These are phyloP conservation scores for Gymnosoma rotundatum DNA, from an alignment of 2,888 invertebrate genomes.

Conservation along the genomic window DNA sequence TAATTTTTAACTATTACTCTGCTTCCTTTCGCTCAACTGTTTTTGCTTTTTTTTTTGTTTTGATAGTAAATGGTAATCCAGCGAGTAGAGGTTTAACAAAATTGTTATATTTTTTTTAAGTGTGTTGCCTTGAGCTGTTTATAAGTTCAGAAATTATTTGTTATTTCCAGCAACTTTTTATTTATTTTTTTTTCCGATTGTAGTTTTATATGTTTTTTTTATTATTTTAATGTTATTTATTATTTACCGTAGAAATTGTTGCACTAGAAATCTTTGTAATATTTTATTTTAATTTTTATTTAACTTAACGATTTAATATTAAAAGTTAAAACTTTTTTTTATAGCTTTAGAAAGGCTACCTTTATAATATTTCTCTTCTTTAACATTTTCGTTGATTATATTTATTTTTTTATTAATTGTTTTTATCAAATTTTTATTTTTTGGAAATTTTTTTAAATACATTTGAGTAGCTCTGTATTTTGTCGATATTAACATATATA, in stretches of 20 bases:
- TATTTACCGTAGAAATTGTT: slow-evolving; percentile 56
- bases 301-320: too few species aligned
- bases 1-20: background rate
- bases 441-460: too few species aligned
- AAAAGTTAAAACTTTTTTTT: too few species aligned
- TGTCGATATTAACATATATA: too few species aligned
- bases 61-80: background rate
- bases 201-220: background rate
- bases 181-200: slow-evolving; percentile 12
- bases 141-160: slow-evolving; percentile 36
- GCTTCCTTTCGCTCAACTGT: background rate
- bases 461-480: too few species aligned
- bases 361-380: too few species aligned
- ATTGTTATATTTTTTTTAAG: slow-evolving; percentile 9
- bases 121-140: slow-evolving; percentile 37
- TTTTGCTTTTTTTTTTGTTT: background rate
- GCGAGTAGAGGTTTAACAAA: background rate
- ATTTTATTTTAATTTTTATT: slow-evolving; percentile 36
- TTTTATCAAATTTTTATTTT: too few species aligned
- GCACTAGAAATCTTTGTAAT: slow-evolving; percentile 36
- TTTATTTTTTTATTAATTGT: too few species aligned
- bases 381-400: too few species aligned
- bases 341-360: too few species aligned
- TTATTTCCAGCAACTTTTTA: background rate
- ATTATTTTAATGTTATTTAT: slow-evolving; percentile 3